phyloP scores from a whole-genome alignment of 1,140 invertebrate genomes.

The Calycopis cecrops region DNA sequence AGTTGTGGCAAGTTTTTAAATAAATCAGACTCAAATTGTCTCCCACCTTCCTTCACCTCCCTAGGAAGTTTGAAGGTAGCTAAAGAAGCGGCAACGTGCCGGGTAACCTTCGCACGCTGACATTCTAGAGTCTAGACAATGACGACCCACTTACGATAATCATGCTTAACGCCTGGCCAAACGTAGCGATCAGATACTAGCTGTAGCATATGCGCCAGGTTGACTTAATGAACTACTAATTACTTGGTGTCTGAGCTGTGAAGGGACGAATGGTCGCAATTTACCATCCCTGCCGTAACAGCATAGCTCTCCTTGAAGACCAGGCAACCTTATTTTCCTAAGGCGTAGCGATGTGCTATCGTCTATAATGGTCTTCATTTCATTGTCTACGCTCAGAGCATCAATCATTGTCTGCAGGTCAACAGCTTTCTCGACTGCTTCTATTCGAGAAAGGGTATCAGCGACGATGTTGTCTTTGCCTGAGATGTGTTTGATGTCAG shows the following conservation, averaged over 20 bases:
- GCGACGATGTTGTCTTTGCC: no score
- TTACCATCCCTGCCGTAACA: not conserved
- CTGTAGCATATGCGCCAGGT: constrained; percentile 15
- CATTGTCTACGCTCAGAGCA: no score
- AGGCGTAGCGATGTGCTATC: no score
- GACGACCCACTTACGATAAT: constrained; percentile 18
- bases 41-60: not conserved
- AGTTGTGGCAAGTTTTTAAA: no score
- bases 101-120: constrained; percentile 16
- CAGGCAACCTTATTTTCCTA: no score
- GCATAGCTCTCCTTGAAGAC: not conserved
- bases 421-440: no score
- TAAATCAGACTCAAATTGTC: no score
- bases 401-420: no score
- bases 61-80: constrained; percentile 12
- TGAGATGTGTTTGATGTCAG: no score
- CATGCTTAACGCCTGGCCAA: no score
- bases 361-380: no score
- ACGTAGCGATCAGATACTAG: no score
- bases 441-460: not conserved
- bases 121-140: constrained; percentile 11
- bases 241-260: constrained; percentile 7
- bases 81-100: constrained; percentile 14
- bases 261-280: constrained; percentile 12
- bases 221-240: constrained; percentile 18